Conservation (phyloP, 2,113 vertebrate genomes). For the Rhombomys opimus region DNA sequence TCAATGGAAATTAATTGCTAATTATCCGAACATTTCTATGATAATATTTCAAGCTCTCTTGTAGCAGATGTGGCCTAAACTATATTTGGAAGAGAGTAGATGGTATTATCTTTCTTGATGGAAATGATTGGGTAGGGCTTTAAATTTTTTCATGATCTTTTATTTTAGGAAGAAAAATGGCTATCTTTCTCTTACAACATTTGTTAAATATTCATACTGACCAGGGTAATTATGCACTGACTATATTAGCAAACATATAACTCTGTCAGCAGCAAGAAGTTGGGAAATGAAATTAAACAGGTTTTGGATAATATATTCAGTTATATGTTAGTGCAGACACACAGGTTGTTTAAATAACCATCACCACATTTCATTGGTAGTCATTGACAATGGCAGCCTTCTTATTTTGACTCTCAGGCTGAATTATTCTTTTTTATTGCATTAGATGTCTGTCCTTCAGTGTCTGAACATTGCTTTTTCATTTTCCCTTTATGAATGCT, state of each 20-base stretch:
- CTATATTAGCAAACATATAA: slow-evolving; percentile 67
- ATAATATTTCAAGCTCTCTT: slow-evolving; percentile 80
- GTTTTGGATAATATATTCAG: slow-evolving; percentile 52
- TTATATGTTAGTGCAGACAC: slow-evolving; percentile 53
- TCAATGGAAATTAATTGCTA: slow-evolving; percentile 83
- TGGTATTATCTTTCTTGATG: slow-evolving; percentile 76
- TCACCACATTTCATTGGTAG: slow-evolving; percentile 53
- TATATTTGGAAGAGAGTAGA: slow-evolving; percentile 78
- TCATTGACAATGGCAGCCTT: slow-evolving; percentile 63
- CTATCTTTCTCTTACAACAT: slow-evolving; percentile 19
- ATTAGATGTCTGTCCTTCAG: slow-evolving; percentile 76
- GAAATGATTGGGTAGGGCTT: slow-evolving; percentile 54
- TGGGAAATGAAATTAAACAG: slow-evolving; percentile 73
- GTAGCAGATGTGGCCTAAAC: slow-evolving; percentile 80
- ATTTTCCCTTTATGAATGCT: slow-evolving; percentile 76
- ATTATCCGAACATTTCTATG: slow-evolving; percentile 81
- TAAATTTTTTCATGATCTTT: slow-evolving; percentile 47
- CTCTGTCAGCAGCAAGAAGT: slow-evolving; percentile 60
- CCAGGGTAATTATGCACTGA: slow-evolving; percentile 70
- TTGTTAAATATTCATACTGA: slow-evolving; percentile 74
- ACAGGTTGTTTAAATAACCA: slow-evolving; percentile 74
- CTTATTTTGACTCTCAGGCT: slow-evolving; percentile 63
- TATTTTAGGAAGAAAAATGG: slow-evolving; percentile 67
- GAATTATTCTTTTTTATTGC: slow-evolving; percentile 73
- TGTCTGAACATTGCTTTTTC: slow-evolving; percentile 66